phyloP scores from a whole-genome alignment of 2,888 invertebrate species.

The Bombylius major region DNA sequence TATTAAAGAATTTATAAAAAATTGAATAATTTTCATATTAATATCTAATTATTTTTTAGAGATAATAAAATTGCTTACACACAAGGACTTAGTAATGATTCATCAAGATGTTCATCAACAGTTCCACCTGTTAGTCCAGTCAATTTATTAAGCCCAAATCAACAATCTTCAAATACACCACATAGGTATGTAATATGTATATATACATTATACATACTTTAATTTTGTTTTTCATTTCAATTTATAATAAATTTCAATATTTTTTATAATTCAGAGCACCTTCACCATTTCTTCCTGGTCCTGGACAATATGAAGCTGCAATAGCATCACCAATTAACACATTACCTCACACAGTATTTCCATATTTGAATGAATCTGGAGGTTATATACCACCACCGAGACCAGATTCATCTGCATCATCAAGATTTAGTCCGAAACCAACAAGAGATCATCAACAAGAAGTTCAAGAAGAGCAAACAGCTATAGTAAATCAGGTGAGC shows the following conservation, averaged over 20 bases:
- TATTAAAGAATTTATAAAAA: not conserved
- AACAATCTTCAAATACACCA: conserved; percentile 25
- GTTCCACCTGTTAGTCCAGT: conserved; percentile 24
- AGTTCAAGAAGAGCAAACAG: conserved; percentile 32
- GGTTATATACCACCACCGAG: conserved; percentile 30
- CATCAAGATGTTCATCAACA: conserved; percentile 39
- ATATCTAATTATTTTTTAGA: conserved; percentile 16
- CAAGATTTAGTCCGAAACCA: conserved; percentile 33
- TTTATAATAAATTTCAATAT: not conserved
- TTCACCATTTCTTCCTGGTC: conserved; percentile 44
- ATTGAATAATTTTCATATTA: not conserved
- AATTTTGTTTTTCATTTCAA: not conserved
- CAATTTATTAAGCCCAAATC: conserved; percentile 13
- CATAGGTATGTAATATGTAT: conserved; percentile 37
- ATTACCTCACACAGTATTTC: conserved; percentile 43
- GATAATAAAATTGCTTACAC: conserved; percentile 36
- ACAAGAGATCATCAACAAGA: conserved; percentile 37
- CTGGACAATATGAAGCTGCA: conserved; percentile 35
- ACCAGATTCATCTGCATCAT: conserved; percentile 20
- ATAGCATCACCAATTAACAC: conserved; percentile 31
- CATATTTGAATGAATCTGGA: conserved; percentile 34
- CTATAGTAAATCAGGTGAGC: conserved; percentile 35
- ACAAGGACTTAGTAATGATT: conserved; percentile 39
- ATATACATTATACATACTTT: not conserved
- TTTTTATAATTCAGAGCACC: conserved; percentile 27